Conservation (phyloP, 64 coral and sea anemone genomes). For the Montipora cactus region DNA sequence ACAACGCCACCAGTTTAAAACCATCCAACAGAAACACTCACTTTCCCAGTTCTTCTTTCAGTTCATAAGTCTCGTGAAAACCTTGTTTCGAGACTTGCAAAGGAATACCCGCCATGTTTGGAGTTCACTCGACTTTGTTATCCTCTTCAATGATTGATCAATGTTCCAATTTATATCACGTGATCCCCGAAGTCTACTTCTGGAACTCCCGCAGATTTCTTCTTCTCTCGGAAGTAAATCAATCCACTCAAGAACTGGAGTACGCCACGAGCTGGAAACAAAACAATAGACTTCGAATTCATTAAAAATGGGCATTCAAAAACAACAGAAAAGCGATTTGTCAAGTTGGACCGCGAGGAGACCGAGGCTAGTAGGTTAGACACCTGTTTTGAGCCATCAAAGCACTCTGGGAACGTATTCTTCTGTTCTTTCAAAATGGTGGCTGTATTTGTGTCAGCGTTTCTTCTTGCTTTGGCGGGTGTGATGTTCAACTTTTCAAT, state of each 20-base stretch:
- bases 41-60: conserved; percentile 98
- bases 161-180: conserved; percentile 59
- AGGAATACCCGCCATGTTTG: conserved; percentile 90
- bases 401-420: background rate
- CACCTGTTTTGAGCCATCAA: conserved; percentile 29
- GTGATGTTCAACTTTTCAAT: conserved; percentile 80
- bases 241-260: background rate
- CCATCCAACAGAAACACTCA: conserved; percentile 49
- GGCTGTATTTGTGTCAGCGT: conserved; percentile 8
- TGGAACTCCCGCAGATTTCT: background rate
- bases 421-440: conserved; percentile 64
- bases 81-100: conserved; percentile 37
- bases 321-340: background rate
- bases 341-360: background rate
- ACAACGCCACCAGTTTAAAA: background rate
- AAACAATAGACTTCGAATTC: background rate
- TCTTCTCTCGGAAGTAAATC: background rate
- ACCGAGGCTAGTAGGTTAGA: conserved; percentile 7
- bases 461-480: conserved; percentile 27
- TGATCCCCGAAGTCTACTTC: background rate
- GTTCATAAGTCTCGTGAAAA: conserved; percentile 96
- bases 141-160: conserved; percentile 59
- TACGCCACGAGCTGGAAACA: background rate
- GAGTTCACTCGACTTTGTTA: conserved; percentile 51
- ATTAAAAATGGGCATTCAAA: background rate